These are phyloP conservation scores for Chloroceryle amazona DNA, from an alignment of 2,797 vertebrate genomes.

Conservation along the genomic window DNA sequence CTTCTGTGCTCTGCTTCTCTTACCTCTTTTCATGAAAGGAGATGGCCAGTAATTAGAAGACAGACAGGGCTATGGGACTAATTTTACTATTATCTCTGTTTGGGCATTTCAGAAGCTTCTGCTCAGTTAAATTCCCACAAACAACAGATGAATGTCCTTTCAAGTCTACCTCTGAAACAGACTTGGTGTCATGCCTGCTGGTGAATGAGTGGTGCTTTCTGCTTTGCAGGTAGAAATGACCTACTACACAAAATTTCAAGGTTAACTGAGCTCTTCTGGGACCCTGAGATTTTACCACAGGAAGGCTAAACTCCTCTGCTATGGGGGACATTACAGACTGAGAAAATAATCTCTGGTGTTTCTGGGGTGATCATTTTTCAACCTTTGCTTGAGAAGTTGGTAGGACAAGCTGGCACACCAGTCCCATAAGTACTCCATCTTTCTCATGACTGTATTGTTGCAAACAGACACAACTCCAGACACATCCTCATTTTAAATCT, in stretches of 20 bases:
- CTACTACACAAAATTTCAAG: background rate
- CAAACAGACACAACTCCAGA: background rate
- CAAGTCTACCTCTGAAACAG: background rate
- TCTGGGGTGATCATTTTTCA: background rate
- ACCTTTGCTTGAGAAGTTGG: background rate
- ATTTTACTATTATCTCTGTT: background rate
- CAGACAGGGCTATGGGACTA: background rate
- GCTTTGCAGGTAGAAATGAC: background rate
- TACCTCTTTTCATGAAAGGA: background rate
- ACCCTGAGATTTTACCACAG: background rate
- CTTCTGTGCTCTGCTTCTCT: background rate
- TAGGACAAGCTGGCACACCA: background rate
- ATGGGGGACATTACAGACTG: fast-evolving
- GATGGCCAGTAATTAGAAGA: background rate
- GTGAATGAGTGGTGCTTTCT: background rate
- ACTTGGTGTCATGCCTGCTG: background rate
- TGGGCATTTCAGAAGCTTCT: background rate
- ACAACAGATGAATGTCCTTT: background rate
- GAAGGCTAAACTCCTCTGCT: background rate
- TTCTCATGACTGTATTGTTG: background rate
- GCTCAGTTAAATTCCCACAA: background rate
- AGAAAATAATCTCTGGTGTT: background rate
- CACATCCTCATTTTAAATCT: background rate
- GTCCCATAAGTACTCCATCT: fast-evolving
- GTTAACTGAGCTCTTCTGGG: background rate